Evolutionary conservation across 2,113 vertebrate species (phyloP).

Genomic region (Pangasianodon hypophthalmus): DNA sequence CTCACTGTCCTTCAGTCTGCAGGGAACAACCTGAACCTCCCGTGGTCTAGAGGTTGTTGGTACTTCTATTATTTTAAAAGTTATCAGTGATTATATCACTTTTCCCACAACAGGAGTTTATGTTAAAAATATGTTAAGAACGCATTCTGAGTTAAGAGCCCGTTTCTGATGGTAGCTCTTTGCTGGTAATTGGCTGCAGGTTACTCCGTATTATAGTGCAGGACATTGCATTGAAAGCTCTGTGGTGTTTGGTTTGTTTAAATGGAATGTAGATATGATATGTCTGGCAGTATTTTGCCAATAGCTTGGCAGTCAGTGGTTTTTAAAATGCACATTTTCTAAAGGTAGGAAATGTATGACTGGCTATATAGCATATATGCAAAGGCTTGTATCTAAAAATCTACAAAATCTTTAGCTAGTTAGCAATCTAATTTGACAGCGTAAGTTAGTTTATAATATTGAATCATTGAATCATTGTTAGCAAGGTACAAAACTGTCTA

Average conservation of each 20-base stretch:
- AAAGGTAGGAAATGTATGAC: too few relatives aligned
- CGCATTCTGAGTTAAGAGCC: conserved; percentile 5
- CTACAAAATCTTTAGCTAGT: neutral
- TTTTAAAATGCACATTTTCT: neutral
- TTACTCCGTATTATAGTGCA: neutral
- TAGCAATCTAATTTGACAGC: neutral
- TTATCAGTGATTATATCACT: conserved; percentile 56
- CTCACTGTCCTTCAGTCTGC: conserved; percentile 27
- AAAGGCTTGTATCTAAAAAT: too few relatives aligned
- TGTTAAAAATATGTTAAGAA: neutral
- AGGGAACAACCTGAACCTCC: conserved; percentile 42
- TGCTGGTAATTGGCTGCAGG: neutral
- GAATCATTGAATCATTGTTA: too few relatives aligned
- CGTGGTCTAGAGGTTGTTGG: conserved; percentile 54
- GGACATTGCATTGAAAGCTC: neutral
- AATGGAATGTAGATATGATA: neutral
- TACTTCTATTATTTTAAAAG: neutral
- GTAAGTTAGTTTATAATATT: too few relatives aligned
- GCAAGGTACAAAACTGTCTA: neutral
- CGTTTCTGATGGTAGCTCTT: neutral
- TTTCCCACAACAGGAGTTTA: conserved; percentile 27
- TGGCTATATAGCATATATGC: neutral
- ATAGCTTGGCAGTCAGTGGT: neutral
- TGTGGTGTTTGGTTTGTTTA: neutral
- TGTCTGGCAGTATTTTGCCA: neutral